phyloP scores from a whole-genome alignment of 2,113 vertebrate species.

The Xiphophorus maculatus region DNA sequence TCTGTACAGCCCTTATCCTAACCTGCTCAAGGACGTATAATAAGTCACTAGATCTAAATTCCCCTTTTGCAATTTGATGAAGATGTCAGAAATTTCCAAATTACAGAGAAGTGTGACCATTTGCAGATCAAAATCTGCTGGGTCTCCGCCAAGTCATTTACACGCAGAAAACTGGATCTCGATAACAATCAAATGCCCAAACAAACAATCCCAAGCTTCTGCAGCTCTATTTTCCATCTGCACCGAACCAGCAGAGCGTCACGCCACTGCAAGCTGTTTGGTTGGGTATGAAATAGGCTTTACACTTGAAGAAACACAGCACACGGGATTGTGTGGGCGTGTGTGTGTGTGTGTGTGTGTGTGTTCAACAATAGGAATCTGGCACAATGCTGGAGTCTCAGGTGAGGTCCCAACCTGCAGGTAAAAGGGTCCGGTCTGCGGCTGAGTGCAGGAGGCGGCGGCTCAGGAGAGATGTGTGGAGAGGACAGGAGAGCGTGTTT shows the following conservation, averaged over 20 bases:
- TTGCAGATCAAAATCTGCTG: neutral
- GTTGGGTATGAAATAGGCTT: conserved; percentile 72
- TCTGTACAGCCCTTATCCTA: no score
- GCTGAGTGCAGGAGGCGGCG: conserved; percentile 34
- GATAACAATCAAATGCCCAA: conserved; percentile 47
- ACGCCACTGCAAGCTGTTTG: conserved; percentile 66
- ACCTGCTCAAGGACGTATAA: no score
- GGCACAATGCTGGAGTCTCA: conserved; percentile 36
- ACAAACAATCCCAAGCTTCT: conserved; percentile 48
- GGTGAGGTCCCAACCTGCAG: conserved; percentile 56
- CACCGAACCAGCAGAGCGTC: conserved; percentile 63
- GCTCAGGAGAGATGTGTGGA: conserved; percentile 34
- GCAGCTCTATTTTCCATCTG: conserved; percentile 64
- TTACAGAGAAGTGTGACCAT: neutral
- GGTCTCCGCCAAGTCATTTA: conserved; percentile 11
- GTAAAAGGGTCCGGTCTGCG: conserved; percentile 3
- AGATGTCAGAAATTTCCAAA: neutral
- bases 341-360: no score
- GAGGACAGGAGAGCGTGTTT: conserved; percentile 14
- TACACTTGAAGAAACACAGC: conserved; percentile 65
- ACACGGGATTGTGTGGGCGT: conserved; percentile 16
- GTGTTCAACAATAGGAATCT: conserved; percentile 48
- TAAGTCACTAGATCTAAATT: no score
- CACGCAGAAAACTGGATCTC: conserved; percentile 35
- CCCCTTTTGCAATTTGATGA: neutral